Evolutionary conservation across 2,888 invertebrate genomes (phyloP), one percentile per base, ranked within the genome.

Genomic region (Cistogaster globosa): DNA sequence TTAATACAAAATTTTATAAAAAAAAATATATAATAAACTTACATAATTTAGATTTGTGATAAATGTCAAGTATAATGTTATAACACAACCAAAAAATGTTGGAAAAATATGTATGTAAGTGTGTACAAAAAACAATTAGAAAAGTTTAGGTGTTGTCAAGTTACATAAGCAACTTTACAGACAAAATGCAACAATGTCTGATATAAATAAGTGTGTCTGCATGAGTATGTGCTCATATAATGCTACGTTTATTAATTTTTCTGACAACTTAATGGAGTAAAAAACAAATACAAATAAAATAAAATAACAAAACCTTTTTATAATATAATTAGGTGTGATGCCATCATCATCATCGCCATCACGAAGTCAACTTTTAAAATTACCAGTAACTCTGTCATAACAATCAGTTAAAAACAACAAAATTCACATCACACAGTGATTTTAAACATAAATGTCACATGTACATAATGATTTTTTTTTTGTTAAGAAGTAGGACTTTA

Each of bases 271-370:
- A 80, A 84, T 80, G 71, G 67, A 80, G 76, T 76, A 45, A 75
- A 84, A 62, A 53, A 42, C 55, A 57, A 62, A 6, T 9, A 45
- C 32, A 62, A 57, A 55, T 48, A 62, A 9, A 58, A 72, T 16
- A 62, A 53, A 62, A 79, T 38, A 80, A 67, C 42, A 72, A 65
- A 72, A 26, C 53, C 38, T 83, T 58, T 75, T 74, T 80, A 76
- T 71, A 79, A 80, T 75, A 79, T 84, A 76, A 80, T 80, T 75
- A 84, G 80, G 72, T 84, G 60, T 57, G 53, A 79, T 62, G 65
- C 11, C n/a, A n/a, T 62, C 53, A 68, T 32, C 36, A 48, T 1
- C 55, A 65, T 2, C 26, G 65, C 11, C 65, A 58, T 0, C 18
- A 81, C 55, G 55, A 11, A 36, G 60, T 12, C 22, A 26, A 51